phyloP scores from a whole-genome alignment of 2,113 vertebrate species.

The Mormyrus lacerda region DNA sequence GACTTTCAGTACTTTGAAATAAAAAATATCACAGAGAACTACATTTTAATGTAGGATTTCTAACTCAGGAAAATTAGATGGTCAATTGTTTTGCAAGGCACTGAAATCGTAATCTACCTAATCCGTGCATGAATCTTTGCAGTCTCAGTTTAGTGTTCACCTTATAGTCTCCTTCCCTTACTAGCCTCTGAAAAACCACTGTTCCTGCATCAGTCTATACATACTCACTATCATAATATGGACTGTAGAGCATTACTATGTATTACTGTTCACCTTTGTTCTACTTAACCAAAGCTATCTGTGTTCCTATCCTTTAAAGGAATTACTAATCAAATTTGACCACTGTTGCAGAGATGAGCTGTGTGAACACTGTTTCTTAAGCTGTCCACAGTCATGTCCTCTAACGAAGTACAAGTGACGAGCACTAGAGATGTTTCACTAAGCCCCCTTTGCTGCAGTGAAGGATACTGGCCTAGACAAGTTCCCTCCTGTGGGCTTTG shows the following conservation, averaged over 20 bases:
- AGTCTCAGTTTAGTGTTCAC: not conserved
- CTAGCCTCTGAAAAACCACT: not conserved
- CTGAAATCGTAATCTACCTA: not conserved
- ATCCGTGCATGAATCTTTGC: not conserved
- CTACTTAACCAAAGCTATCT: not conserved
- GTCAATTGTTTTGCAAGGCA: not conserved
- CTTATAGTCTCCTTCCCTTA: not conserved
- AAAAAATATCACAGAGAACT: not conserved
- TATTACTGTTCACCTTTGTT: not conserved
- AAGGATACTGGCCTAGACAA: not conserved
- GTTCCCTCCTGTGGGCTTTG: not conserved
- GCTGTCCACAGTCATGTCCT: not conserved
- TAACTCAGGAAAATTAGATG: not conserved
- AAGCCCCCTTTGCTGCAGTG: not conserved
- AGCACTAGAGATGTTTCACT: not conserved
- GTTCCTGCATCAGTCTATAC: not conserved
- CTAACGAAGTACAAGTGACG: not conserved
- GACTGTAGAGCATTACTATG: not conserved
- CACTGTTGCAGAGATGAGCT: not conserved
- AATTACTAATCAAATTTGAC: not conserved
- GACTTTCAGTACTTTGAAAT: not conserved
- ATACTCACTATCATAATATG: not conserved
- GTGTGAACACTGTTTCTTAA: not conserved
- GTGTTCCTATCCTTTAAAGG: not conserved
- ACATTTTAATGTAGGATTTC: not conserved